phyloP scores from a whole-genome alignment of 2,888 invertebrate genomes.

The Diarsia rubi region DNA sequence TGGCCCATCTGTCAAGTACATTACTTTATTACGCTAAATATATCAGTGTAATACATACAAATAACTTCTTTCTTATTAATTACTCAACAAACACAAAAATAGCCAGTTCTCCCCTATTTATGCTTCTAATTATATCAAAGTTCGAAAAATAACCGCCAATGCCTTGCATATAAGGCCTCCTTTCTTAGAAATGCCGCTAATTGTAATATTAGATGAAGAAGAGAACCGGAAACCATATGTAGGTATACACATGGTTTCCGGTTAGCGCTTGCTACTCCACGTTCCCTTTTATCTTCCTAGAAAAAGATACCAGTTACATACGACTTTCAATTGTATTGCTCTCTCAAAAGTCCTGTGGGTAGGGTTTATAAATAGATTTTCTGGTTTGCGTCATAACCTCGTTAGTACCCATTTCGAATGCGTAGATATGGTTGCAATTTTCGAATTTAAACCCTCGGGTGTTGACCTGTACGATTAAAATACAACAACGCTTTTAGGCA shows the following conservation, averaged over 20 bases:
- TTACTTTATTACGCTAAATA: neutral
- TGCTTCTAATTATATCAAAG: neutral
- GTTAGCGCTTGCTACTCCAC: neutral
- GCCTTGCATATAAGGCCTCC: neutral
- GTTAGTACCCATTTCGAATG: neutral
- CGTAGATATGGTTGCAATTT: neutral
- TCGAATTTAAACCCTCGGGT: neutral
- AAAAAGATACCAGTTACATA: neutral
- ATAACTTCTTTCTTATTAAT: slow-evolving; percentile 1
- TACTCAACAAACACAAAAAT: slow-evolving; percentile 1
- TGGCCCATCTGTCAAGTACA: neutral
- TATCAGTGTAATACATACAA: neutral
- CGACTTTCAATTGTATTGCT: neutral
- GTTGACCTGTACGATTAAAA: neutral
- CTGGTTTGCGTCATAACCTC: neutral
- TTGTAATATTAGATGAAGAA: slow-evolving; percentile 6
- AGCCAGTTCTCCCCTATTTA: neutral
- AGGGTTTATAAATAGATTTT: neutral
- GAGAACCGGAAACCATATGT: too few relatives aligned
- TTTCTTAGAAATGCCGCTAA: neutral
- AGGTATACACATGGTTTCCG: neutral
- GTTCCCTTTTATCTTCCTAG: neutral
- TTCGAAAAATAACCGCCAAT: neutral
- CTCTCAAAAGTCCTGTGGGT: neutral
- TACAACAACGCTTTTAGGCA: neutral